A percentile compares a stretch with the other conserved stretches of the same genome.
Conservation (phyloP, 2,113 vertebrate species). For the Eolophus roseicapilla region DNA sequence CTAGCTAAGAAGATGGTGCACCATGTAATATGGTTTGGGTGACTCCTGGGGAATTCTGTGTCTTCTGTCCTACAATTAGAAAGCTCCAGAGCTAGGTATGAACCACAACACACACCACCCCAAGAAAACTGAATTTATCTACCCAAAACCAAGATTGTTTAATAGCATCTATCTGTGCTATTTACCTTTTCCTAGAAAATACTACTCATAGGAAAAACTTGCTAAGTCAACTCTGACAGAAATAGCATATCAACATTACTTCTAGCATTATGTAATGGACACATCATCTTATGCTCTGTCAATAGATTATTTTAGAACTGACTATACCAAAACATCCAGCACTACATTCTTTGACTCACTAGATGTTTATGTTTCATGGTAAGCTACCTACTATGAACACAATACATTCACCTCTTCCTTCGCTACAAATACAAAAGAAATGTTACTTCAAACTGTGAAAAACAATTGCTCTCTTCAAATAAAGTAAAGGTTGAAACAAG, state of each 20-base stretch:
- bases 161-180: not conserved
- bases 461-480: not conserved
- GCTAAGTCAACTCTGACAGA: slow-evolving; percentile 42
- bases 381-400: not conserved
- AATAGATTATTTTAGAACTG: slow-evolving; percentile 21
- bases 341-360: not conserved
- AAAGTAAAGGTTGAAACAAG: not conserved
- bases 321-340: slow-evolving; percentile 14
- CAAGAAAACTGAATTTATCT: not conserved
- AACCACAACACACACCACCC: not conserved
- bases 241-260: slow-evolving; percentile 23
- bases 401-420: not conserved
- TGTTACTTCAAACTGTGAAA: not conserved
- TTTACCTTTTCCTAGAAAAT: slow-evolving; percentile 25
- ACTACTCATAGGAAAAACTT: slow-evolving; percentile 9
- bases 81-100: not conserved
- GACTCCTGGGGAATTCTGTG: not conserved
- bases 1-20: not conserved
- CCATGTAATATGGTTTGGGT: rapidly evolving
- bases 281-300: not conserved
- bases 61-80: not conserved
- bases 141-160: not conserved
- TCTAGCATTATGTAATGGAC: slow-evolving; percentile 7
- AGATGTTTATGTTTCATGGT: not conserved
- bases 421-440: not conserved